A percentile compares a stretch with the other conserved stretches of the same genome.
Conservation (phyloP, 2,797 vertebrate species). For the Lithobates sylvaticus region DNA sequence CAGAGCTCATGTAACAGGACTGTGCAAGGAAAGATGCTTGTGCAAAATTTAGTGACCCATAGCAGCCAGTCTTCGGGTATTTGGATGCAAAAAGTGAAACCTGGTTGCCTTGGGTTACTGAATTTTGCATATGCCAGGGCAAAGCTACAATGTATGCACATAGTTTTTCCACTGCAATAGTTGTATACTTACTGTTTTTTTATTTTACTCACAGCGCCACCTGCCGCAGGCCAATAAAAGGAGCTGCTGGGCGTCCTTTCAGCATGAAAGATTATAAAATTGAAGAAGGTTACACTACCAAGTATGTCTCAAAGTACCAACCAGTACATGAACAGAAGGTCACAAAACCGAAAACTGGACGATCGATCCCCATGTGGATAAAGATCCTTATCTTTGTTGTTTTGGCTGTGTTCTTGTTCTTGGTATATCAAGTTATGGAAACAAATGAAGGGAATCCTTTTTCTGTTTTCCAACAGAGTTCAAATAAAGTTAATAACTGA, state of each 20-base stretch:
- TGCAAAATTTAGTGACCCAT: no score
- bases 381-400: conserved; percentile 85
- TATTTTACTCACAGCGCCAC: conserved; percentile 81
- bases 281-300: conserved; percentile 75
- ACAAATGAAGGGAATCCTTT: conserved; percentile 87
- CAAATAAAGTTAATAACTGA: conserved; percentile 35
- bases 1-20: no score
- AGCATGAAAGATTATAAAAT: conserved; percentile 80
- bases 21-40: no score
- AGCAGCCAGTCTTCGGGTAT: no score
- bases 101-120: no score
- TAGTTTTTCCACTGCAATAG: background rate
- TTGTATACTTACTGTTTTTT: background rate
- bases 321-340: conserved; percentile 73
- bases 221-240: conserved; percentile 92
- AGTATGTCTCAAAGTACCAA: conserved; percentile 74
- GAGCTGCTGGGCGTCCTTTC: conserved; percentile 88
- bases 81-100: no score
- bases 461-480: conserved; percentile 37
- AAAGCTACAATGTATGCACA: no score
- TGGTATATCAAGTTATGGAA: conserved; percentile 96
- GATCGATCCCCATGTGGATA: conserved; percentile 83
- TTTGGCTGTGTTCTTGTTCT: conserved; percentile 83
- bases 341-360: conserved; percentile 76
- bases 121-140: no score